Evolutionary conservation across 2,113 vertebrate species (phyloP).

Genomic region (Bambusicola thoracicus): DNA sequence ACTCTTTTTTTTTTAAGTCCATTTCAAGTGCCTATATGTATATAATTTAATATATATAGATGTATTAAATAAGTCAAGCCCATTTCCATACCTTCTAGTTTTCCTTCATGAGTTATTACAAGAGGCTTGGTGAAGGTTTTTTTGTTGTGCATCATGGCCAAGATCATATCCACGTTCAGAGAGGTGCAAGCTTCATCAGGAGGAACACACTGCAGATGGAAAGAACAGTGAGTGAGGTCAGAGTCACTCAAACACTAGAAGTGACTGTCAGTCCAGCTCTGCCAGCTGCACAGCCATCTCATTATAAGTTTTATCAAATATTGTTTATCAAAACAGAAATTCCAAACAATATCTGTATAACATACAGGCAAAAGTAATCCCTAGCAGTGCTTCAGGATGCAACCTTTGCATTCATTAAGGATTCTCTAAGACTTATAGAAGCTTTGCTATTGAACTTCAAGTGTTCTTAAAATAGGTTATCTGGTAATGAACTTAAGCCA

Average conservation of each 20-base stretch:
- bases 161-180: constrained; percentile 78
- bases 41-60: background rate
- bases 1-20: background rate
- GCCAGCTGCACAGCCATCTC: background rate
- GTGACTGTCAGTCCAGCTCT: background rate
- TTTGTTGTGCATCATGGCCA: constrained; percentile 88
- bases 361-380: background rate
- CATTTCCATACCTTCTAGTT: constrained; percentile 69
- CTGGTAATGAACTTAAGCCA: background rate
- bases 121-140: constrained; percentile 86
- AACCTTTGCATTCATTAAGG: background rate
- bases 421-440: background rate
- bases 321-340: background rate
- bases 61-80: background rate
- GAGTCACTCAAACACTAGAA: background rate
- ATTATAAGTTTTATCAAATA: background rate
- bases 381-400: background rate
- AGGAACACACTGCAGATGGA: constrained; percentile 82
- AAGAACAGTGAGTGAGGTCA: background rate
- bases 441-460: background rate
- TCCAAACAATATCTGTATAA: background rate
- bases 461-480: background rate
- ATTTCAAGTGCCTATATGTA: background rate
- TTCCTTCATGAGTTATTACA: constrained; percentile 76
- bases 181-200: constrained; percentile 85